A percentile compares a stretch with the other conserved stretches of the same genome.
Conservation (phyloP, 1,140 invertebrate genomes). For the Drosophila takahashii region DNA sequence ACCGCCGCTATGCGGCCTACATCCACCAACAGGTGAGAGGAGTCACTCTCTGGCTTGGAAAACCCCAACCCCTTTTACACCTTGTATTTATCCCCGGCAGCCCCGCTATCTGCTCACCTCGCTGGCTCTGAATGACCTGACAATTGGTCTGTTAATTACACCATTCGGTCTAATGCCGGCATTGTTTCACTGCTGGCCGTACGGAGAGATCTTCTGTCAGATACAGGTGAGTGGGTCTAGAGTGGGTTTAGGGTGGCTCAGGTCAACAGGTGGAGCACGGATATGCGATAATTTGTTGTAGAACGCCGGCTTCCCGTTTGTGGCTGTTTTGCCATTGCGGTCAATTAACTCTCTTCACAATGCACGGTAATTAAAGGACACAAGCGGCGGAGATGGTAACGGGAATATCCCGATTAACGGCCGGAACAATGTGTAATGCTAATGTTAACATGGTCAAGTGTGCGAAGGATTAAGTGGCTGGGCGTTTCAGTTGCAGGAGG, state of each 20-base stretch:
- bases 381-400: conserved; percentile 13
- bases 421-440: conserved; percentile 20
- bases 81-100: conserved; percentile 86
- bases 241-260: neutral
- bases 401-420: conserved; percentile 8
- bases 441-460: conserved; percentile 5
- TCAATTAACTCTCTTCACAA: conserved; percentile 35
- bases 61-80: neutral
- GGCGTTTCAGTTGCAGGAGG: too few species aligned
- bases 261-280: conserved; percentile 29
- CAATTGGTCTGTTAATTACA: conserved; percentile 92
- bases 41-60: neutral
- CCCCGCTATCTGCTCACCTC: conserved; percentile 93
- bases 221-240: conserved; percentile 89
- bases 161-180: conserved; percentile 92
- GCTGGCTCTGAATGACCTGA: conserved; percentile 92
- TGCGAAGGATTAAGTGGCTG: neutral
- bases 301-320: conserved; percentile 13
- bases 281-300: conserved; percentile 42
- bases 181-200: conserved; percentile 94
- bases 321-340: conserved; percentile 13
- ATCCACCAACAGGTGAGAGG: conserved; percentile 92
- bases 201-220: conserved; percentile 94
- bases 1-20: conserved; percentile 91
- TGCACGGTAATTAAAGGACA: conserved; percentile 34